Base-by-base conservation (phyloP, 2,888 invertebrate species). In the Acanthosoma haemorrhoidale region DNA sequence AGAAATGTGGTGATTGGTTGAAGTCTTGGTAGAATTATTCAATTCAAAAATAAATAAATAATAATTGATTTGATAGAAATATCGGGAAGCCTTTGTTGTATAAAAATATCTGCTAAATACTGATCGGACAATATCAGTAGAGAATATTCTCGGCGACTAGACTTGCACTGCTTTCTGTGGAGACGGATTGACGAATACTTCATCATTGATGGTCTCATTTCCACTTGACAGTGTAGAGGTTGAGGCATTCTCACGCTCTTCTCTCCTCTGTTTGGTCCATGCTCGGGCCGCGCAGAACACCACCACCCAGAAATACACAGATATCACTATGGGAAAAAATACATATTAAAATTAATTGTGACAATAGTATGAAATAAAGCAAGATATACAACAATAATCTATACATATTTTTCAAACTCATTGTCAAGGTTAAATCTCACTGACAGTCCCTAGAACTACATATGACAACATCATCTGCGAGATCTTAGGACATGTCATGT, bases 261-360 rank as follows among this genome's bases (percentile, higher is more conserved):
- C 73, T 57, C 71, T 63, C 32, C 69, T 72, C 38, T 72, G 72
- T 32, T 71, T 67, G 5, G 73, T 68, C 75, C 75, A 75, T 4
- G 71, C 68, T 32, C 75, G 61, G 57, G 74, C 74, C 15, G 75
- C 75, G 51, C 72, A 74, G 64, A 75, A 75, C 8, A 75, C 75
- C 9, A 75, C 75, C 31, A 74, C 38, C 74, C 74, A 75, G 68
- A 75, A 75, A 57, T 75, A 75, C 6, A 74, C 64, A 18, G 75
- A 73, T 29, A 75, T 69, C 36, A 74, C 75, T 75, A n/a, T n/a
- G n/a, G 72, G 15, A 69, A 70, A 34, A 31, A 60, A 51, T n/a
- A 4, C 43, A 51, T 15, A 16, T 9, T 18, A 38, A 25, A 21
- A 64, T 25, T 25, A 64, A n/a, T n/a, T n/a, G n/a, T n/a, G n/a